A percentile compares a stretch with the other conserved stretches of the same genome.
Evolutionary conservation across 1,140 invertebrate genomes (phyloP).

Genomic region (Drosophila pandora): DNA sequence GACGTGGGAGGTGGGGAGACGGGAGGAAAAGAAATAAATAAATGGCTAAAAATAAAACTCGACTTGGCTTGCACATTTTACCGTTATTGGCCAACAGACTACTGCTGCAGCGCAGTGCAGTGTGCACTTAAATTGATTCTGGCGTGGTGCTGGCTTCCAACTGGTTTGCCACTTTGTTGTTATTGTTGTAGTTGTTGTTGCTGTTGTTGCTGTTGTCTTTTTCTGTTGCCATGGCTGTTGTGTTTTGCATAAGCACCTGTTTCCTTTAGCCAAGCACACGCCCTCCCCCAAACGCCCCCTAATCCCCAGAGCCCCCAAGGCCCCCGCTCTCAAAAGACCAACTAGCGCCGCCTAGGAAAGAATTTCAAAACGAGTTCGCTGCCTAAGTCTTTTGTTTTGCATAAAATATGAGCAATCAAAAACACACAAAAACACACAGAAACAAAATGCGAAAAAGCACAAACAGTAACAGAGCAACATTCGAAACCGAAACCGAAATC

Average conservation of each 20-base stretch:
- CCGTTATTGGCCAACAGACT: constrained; percentile 68
- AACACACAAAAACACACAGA: constrained; percentile 11
- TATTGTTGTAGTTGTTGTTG: constrained; percentile 2
- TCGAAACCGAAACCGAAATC: constrained; percentile 53
- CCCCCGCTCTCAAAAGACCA: background rate
- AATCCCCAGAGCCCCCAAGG: background rate
- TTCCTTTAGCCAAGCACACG: constrained; percentile 47
- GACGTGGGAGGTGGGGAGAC: background rate
- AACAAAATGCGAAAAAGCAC: background rate
- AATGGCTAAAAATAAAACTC: constrained; percentile 39
- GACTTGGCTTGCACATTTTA: constrained; percentile 55
- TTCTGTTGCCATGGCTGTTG: constrained; percentile 29
- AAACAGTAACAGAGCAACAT: constrained; percentile 39
- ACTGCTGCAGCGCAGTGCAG: constrained; percentile 35
- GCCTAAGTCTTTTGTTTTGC: constrained; percentile 68
- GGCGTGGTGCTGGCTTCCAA: constrained; percentile 44
- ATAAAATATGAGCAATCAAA: constrained; percentile 45
- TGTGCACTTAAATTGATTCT: constrained; percentile 71
- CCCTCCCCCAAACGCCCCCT: background rate
- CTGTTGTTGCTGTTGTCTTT: constrained; percentile 18
- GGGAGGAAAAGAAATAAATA: constrained; percentile 6
- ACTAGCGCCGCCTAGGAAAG: constrained; percentile 45
- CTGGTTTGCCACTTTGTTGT: constrained; percentile 35
- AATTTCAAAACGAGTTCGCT: constrained; percentile 71
- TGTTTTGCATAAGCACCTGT: constrained; percentile 78